Evolutionary conservation across 2,113 vertebrate genomes (phyloP).

Genomic region (Pogona vitticeps): DNA sequence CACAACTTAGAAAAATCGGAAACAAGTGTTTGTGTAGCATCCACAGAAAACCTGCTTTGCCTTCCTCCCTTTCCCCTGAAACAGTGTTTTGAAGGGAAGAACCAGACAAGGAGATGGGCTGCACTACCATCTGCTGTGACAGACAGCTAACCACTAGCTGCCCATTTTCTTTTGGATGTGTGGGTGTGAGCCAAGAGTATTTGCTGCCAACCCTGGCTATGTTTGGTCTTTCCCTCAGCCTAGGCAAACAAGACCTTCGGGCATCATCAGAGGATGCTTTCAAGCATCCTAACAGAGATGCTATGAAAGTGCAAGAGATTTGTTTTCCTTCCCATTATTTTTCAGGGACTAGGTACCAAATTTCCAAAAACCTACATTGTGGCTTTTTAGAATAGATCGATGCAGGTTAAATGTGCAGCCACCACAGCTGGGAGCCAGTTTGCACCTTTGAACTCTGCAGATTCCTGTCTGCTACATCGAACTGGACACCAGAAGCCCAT

Average conservation of each 20-base stretch:
- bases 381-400: neutral
- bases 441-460: neutral
- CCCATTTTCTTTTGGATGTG: neutral
- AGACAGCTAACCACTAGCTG: neutral
- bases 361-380: neutral
- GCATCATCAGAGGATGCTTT: neutral
- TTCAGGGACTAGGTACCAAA: no score
- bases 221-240: conserved; percentile 2
- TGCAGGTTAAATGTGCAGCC: neutral
- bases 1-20: neutral
- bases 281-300: neutral
- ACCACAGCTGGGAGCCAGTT: neutral
- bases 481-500: neutral
- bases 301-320: neutral
- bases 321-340: no score
- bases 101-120: neutral
- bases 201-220: neutral
- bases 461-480: neutral
- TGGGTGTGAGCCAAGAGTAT: neutral
- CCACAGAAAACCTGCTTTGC: no score
- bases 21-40: neutral
- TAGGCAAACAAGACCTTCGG: neutral
- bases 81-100: neutral
- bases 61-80: neutral
- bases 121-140: neutral